These are phyloP conservation scores for Drosophila mercatorum DNA, from an alignment of 2,888 invertebrate species.

Conservation along the genomic window DNA sequence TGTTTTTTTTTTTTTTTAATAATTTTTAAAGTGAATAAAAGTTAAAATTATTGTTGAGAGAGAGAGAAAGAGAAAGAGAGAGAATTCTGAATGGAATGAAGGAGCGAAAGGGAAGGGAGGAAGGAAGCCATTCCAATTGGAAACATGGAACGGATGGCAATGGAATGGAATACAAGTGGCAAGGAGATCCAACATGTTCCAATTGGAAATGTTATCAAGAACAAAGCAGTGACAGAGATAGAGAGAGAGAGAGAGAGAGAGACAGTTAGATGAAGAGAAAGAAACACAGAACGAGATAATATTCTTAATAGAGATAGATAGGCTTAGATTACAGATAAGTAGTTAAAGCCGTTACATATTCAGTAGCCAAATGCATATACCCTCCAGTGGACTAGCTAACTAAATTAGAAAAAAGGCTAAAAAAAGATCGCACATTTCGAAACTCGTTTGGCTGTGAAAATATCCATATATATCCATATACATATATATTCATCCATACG, in stretches of 20 bases:
- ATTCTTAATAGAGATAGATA: too few species aligned
- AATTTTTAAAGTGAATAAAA: constrained; percentile 26
- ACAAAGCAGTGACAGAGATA: too few species aligned
- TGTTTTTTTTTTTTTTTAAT: not conserved
- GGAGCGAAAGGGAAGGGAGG: not conserved
- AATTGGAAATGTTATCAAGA: too few species aligned
- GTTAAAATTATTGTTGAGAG: constrained; percentile 4
- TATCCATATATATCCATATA: constrained; percentile 6
- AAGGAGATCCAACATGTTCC: too few species aligned
- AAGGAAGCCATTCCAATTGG: not conserved
- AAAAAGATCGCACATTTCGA: constrained; percentile 32
- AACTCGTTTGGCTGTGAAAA: constrained; percentile 52
- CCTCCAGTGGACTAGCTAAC: not conserved
- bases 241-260: too few species aligned
- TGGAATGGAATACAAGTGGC: too few species aligned
- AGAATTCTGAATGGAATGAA: not conserved
- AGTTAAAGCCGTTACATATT: not conserved
- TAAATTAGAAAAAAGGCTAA: constrained; percentile 18
- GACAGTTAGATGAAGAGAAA: too few species aligned
- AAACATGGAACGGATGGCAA: not conserved
- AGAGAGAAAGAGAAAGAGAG: not conserved
- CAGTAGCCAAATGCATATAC: not conserved
- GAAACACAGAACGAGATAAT: too few species aligned
- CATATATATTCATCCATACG: constrained; percentile 12
- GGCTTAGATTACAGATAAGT: not conserved